These are phyloP conservation scores for Chaetodon auriga DNA, from an alignment of 2,113 vertebrate genomes.

Conservation along the genomic window DNA sequence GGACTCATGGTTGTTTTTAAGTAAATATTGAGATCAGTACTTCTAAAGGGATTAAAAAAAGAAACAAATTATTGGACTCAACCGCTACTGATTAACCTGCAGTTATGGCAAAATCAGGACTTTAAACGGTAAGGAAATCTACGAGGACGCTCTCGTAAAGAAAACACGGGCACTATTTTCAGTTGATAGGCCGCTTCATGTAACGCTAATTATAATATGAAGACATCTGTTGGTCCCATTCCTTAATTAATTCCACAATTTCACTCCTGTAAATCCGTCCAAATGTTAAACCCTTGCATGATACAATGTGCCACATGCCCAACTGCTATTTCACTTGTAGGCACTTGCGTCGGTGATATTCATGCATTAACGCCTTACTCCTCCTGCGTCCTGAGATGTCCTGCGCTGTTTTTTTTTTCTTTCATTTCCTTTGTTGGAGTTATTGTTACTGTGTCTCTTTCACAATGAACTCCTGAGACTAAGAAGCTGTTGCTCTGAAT, in stretches of 20 bases:
- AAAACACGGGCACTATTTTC: not conserved
- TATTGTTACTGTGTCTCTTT: not conserved
- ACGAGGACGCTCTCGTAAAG: not conserved
- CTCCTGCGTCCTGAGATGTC: not conserved
- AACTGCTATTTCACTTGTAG: not conserved
- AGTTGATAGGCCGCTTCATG: no score
- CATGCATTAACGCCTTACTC: not conserved
- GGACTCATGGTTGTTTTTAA: not conserved
- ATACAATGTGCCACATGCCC: not conserved
- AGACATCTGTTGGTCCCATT: no score
- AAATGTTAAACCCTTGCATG: not conserved
- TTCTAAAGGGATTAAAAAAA: not conserved
- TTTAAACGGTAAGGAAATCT: not conserved
- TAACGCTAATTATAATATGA: no score
- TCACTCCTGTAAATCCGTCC: not conserved
- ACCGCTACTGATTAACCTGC: not conserved
- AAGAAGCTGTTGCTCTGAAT: not conserved
- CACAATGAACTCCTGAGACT: not conserved
- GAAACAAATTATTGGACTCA: not conserved
- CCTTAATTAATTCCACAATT: not conserved
- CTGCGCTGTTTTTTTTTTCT: not conserved
- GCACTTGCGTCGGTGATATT: not conserved
- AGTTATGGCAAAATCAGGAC: not conserved
- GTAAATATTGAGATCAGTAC: not conserved
- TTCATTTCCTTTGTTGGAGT: not conserved